Base-by-base conservation (phyloP, 1,140 invertebrate genomes). In the Neodiprion pinetum region DNA sequence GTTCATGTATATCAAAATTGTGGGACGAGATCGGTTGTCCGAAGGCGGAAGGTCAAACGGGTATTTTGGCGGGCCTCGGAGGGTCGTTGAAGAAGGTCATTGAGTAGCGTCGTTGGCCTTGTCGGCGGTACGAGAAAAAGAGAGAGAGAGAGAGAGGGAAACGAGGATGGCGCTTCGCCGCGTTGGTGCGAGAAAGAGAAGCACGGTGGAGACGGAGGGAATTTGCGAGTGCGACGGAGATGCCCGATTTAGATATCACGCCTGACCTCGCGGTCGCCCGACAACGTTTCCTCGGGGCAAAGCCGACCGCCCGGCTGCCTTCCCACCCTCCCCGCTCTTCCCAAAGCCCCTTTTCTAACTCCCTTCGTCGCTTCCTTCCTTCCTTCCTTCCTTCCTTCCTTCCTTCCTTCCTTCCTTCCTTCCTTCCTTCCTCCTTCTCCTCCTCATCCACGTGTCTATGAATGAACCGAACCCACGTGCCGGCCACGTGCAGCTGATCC, bases 161-260 rank as follows among this genome's bases (percentile, higher is more conserved):
- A 81, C 76, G 72, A 78, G 74, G 70, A 77, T 67, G 75, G 72
- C 74, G 77, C 75, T 79, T 71, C 77, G 70, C 28, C 28, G 2
- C 28, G 28, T 40, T 40, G 28, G 28, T 40, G 28, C 28, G 28
- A 40, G 12, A 50, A 71, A 72, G 74, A 47, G 71, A 14, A 17
- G 50, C 48, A 67, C 23, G 67, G 73, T 17, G 23, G 67, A 72
- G 69, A 72, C 48, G 8, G 73, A 72, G 11, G 53, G 53, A 61
- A 61, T 61, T 9, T 12, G 53, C 53, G 74, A 76, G 68, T 69
- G 71, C 75, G 61, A 69, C 66, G 75, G 72, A 78, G 74, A 73
- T 71, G 53, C 8, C 53, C 53, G 75, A 81, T 81, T 80, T 73
- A 79, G 77, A 81, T 80, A 81, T 80, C 80, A 82, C 77, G 77